Conservation (phyloP, 2,797 vertebrate genomes). For the Acanthurus tractus region DNA sequence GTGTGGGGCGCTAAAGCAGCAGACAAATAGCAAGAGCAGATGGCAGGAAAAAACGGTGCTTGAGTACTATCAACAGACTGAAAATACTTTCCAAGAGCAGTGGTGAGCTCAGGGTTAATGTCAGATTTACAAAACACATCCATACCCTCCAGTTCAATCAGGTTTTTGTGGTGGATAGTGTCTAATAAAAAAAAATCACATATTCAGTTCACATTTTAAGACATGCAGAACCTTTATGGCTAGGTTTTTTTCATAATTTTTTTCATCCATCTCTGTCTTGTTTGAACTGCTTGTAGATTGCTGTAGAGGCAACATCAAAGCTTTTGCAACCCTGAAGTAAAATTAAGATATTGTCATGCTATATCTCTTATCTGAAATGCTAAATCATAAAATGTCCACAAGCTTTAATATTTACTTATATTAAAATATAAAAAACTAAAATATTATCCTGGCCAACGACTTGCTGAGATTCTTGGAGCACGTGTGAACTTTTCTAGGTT, state of each 20-base stretch:
- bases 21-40: too few species aligned
- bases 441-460: conserved; percentile 5
- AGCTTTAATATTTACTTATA: background rate
- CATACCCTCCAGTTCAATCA: too few species aligned
- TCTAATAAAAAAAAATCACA: background rate
- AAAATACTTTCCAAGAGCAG: too few species aligned
- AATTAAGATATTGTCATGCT: conserved; percentile 12
- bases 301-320: background rate
- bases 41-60: too few species aligned
- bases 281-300: background rate
- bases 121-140: too few species aligned
- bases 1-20: too few species aligned
- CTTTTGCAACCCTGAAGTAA: background rate
- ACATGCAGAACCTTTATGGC: background rate
- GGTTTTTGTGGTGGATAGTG: background rate
- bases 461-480: background rate
- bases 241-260: background rate
- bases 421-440: too few species aligned
- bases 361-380: conserved; percentile 12
- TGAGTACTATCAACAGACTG: too few species aligned
- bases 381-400: background rate
- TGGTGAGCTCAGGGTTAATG: too few species aligned
- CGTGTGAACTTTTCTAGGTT: background rate
- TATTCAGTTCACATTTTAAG: background rate
- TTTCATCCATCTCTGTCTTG: background rate